Evolutionary conservation across 2,113 vertebrate genomes (phyloP).

Genomic region (Scomber japonicus): DNA sequence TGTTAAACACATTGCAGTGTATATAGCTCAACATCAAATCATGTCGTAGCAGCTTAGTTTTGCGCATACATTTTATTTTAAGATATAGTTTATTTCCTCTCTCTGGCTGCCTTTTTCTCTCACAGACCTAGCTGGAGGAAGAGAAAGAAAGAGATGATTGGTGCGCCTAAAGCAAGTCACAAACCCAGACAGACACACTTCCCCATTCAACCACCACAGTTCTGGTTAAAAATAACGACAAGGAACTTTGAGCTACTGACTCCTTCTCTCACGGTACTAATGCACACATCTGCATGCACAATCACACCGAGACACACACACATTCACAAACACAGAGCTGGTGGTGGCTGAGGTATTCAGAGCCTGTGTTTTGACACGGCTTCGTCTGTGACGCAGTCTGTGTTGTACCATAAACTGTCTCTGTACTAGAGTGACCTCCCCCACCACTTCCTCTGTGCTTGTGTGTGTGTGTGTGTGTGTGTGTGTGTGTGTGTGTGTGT

Average conservation of each 20-base stretch:
- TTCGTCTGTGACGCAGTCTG: conserved; percentile 81
- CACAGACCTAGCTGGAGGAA: conserved; percentile 30
- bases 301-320: conserved; percentile 29
- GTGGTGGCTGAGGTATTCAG: conserved; percentile 80
- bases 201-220: conserved; percentile 67
- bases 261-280: conserved; percentile 65
- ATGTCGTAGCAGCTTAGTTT: conserved; percentile 24
- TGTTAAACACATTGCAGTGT: conserved; percentile 47
- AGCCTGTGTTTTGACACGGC: conserved; percentile 74
- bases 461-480: conserved; percentile 15
- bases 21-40: conserved; percentile 55
- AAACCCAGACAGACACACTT: conserved; percentile 69
- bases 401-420: conserved; percentile 78
- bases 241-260: conserved; percentile 67
- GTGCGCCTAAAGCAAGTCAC: conserved; percentile 56
- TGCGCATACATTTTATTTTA: conserved; percentile 36
- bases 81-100: conserved; percentile 42
- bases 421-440: conserved; percentile 78
- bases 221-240: conserved; percentile 76
- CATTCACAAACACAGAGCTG: conserved; percentile 32
- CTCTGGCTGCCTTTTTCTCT: conserved; percentile 12
- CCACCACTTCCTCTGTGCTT: conserved; percentile 81
- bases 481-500: too few relatives aligned
- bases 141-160: conserved; percentile 46
- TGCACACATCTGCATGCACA: conserved; percentile 62